phyloP scores from a whole-genome alignment of 2,113 vertebrate genomes.

The Spilogale gracilis region DNA sequence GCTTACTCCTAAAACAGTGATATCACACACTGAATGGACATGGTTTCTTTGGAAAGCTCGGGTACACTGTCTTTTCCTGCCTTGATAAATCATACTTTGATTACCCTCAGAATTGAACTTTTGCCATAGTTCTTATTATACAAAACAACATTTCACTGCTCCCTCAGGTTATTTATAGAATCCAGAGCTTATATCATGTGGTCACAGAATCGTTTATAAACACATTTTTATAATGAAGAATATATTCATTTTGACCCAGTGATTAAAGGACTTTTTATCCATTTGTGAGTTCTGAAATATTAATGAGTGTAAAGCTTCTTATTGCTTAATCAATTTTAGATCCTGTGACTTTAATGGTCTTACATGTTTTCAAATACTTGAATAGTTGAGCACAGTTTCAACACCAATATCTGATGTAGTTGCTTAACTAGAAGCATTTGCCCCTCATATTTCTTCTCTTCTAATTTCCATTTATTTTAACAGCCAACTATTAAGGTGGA shows the following conservation, averaged over 20 bases:
- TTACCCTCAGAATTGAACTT: slow-evolving; percentile 36
- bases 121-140: slow-evolving; percentile 5
- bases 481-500: background rate
- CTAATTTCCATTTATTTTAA: slow-evolving; percentile 45
- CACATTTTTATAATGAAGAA: slow-evolving; percentile 65
- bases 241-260: slow-evolving; percentile 51
- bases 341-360: slow-evolving; percentile 54
- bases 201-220: slow-evolving; percentile 56
- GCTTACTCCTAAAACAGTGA: background rate
- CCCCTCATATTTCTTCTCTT: background rate
- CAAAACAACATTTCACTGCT: background rate
- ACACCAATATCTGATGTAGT: background rate
- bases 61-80: background rate
- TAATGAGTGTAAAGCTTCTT: slow-evolving; percentile 58
- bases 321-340: slow-evolving; percentile 69
- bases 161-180: slow-evolving; percentile 31
- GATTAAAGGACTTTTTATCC: slow-evolving; percentile 72
- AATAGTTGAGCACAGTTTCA: slow-evolving; percentile 46
- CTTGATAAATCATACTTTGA: slow-evolving; percentile 43
- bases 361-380: slow-evolving; percentile 48
- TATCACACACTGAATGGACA: background rate
- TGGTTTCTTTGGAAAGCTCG: background rate
- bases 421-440: slow-evolving; percentile 7
- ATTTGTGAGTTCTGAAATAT: slow-evolving; percentile 74
- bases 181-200: background rate